Evolutionary conservation across 2,113 vertebrate genomes (phyloP).

Genomic region (Rhagologus leucostigma): DNA sequence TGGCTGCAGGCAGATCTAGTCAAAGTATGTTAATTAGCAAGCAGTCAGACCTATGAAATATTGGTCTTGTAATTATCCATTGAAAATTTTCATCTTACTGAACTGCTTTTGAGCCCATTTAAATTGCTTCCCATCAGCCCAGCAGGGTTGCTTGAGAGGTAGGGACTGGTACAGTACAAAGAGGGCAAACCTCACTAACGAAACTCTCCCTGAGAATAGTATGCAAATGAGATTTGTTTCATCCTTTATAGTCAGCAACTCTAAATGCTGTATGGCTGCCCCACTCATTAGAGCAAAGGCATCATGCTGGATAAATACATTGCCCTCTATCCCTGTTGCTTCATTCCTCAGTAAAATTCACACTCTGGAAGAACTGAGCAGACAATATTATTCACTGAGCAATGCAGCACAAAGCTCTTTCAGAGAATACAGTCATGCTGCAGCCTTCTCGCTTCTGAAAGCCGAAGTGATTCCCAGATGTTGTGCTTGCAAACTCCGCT

Average conservation of each 20-base stretch:
- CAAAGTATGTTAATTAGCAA: conserved; percentile 12
- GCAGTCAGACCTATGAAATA: conserved; percentile 19
- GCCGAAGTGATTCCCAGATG: neutral
- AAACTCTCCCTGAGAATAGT: neutral
- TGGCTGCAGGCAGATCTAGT: neutral
- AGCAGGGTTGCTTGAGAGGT: neutral
- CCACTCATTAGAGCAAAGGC: neutral
- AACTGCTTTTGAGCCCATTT: neutral
- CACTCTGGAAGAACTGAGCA: neutral
- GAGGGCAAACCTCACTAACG: neutral
- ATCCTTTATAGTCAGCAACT: neutral
- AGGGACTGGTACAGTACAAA: neutral
- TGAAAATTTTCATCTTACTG: conserved; percentile 1
- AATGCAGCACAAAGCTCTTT: neutral
- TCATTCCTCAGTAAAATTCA: neutral
- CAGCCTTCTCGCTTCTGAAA: neutral
- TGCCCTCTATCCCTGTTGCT: neutral
- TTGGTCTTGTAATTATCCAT: neutral
- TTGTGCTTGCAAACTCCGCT: neutral
- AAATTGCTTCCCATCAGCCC: conserved; percentile 5
- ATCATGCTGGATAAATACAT: neutral
- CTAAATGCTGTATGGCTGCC: neutral
- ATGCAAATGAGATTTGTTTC: conserved; percentile 4
- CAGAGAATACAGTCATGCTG: neutral
- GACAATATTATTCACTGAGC: neutral